These are phyloP conservation scores for Megaustenia siamemsis DNA, from an alignment of 2,888 invertebrate species.

Conservation along the genomic window DNA sequence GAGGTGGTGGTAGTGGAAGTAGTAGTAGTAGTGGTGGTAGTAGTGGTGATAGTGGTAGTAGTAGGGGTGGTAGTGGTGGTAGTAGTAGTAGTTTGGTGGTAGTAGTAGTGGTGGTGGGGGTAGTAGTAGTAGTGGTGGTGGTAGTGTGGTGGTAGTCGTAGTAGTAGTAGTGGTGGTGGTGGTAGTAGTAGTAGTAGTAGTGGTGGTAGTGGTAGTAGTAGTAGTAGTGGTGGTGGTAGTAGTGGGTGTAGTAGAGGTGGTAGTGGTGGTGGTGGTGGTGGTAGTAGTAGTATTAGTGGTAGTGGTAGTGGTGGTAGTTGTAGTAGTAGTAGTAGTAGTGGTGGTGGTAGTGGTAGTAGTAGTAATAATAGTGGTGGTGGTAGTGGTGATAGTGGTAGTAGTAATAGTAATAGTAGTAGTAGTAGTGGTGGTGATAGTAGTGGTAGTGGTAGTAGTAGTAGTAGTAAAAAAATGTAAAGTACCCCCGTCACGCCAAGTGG, in stretches of 20 bases:
- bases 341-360: neutral
- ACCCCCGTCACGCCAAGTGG: too few species aligned
- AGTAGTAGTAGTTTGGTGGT: neutral
- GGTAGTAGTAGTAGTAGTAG: neutral
- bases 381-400: neutral
- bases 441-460: neutral
- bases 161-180: neutral
- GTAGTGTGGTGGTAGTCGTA: neutral
- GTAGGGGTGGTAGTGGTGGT: too few species aligned
- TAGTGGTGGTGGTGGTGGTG: neutral
- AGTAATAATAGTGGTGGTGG: neutral
- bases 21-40: too few species aligned
- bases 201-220: neutral
- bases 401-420: neutral
- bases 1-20: too few species aligned
- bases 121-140: neutral
- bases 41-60: too few species aligned
- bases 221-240: neutral
- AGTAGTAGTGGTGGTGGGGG: neutral
- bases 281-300: neutral
- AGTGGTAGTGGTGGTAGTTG: neutral
- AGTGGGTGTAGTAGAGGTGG: neutral
- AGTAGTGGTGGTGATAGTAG: neutral
- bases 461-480: too few species aligned
- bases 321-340: neutral